Evolutionary conservation across 2,888 invertebrate species (phyloP).

Genomic region (Heliconius erato): DNA sequence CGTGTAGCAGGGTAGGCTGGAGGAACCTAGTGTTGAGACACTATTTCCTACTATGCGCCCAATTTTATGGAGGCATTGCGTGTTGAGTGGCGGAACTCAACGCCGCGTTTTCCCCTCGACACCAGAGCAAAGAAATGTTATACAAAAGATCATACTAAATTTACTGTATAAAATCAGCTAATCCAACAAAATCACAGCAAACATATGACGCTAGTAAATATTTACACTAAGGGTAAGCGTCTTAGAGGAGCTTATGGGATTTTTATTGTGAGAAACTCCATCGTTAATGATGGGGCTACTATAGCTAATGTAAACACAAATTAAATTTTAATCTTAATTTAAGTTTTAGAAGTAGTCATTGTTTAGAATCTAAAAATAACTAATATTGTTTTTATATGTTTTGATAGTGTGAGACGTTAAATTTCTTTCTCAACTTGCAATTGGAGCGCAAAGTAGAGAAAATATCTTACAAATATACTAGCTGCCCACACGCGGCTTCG

Average conservation of each 20-base stretch:
- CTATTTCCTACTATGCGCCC: too few species aligned
- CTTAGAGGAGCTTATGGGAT: constrained; percentile 66
- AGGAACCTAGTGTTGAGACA: too few species aligned
- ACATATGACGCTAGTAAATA: constrained; percentile 76
- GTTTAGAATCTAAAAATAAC: neutral
- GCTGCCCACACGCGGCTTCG: too few species aligned
- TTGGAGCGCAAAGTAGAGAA: neutral
- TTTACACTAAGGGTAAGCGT: constrained; percentile 69
- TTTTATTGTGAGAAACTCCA: constrained; percentile 79
- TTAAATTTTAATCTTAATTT: constrained; percentile 41
- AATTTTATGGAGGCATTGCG: too few species aligned
- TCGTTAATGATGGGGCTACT: constrained; percentile 55
- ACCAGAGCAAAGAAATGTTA: too few species aligned
- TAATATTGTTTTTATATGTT: neutral
- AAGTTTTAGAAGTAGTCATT: constrained; percentile 17
- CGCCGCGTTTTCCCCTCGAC: too few species aligned
- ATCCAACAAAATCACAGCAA: constrained; percentile 58
- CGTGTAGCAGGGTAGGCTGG: too few species aligned
- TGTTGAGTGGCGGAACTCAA: too few species aligned
- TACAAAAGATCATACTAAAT: neutral
- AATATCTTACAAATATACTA: too few species aligned
- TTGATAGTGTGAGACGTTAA: neutral
- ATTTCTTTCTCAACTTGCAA: neutral
- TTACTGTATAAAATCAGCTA: constrained; percentile 42
- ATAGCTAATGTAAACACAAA: constrained; percentile 42